A percentile compares a stretch with the other conserved stretches of the same genome.
These are phyloP conservation scores for Neotoma lepida DNA, from an alignment of 2,113 vertebrate species.

Conservation along the genomic window DNA sequence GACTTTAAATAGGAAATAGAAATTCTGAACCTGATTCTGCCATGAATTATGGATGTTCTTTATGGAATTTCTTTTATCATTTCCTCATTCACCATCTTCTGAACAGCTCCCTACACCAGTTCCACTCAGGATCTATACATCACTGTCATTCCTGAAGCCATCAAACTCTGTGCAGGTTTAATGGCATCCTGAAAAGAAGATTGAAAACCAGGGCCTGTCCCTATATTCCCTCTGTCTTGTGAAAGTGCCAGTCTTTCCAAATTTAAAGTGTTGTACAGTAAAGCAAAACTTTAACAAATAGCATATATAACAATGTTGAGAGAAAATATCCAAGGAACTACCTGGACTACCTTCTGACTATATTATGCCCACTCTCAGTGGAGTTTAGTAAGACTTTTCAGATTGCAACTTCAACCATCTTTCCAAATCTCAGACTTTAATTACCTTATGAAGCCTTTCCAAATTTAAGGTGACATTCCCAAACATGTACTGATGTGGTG, in stretches of 20 bases:
- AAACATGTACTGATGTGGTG: neutral
- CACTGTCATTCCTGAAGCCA: neutral
- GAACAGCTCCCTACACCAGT: neutral
- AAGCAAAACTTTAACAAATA: neutral
- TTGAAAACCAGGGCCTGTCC: neutral
- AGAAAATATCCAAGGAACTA: neutral
- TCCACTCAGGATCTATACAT: neutral
- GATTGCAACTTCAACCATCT: neutral
- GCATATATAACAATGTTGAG: neutral
- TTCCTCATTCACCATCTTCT: conserved; percentile 28
- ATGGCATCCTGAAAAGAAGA: neutral
- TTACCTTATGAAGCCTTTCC: neutral
- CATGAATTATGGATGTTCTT: conserved; percentile 13
- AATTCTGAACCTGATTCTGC: neutral
- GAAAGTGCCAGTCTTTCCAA: neutral
- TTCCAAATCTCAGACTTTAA: neutral
- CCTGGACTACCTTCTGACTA: neutral
- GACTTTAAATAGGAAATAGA: neutral
- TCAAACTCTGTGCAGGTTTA: neutral
- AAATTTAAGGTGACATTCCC: neutral
- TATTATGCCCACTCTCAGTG: neutral
- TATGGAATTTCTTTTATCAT: neutral
- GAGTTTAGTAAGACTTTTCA: neutral
- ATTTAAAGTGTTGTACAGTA: neutral
- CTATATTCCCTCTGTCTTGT: neutral